phyloP scores from a whole-genome alignment of 2,888 invertebrate genomes.

The Drosophila suboccidentalis region DNA sequence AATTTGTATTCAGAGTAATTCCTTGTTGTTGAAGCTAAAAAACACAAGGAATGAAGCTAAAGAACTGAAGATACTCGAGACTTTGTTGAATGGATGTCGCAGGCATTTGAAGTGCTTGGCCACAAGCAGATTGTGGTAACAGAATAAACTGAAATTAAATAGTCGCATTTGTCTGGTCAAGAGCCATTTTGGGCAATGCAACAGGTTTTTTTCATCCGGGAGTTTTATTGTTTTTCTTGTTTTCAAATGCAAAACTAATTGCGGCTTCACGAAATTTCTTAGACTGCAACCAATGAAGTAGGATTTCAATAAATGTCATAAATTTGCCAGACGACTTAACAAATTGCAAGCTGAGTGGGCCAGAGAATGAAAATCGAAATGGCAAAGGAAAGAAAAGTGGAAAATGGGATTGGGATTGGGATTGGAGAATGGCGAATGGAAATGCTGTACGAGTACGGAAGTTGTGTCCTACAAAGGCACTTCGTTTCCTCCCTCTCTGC shows the following conservation, averaged over 20 bases:
- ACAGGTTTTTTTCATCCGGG: conserved; percentile 28
- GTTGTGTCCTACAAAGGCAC: conserved; percentile 28
- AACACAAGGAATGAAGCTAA: not conserved
- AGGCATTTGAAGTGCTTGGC: not conserved
- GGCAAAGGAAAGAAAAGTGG: conserved; percentile 7
- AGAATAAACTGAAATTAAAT: conserved; percentile 6
- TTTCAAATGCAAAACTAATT: conserved; percentile 45
- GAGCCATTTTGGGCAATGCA: conserved; percentile 13
- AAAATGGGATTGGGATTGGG: not conserved
- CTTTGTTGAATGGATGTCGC: not conserved
- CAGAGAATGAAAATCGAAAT: conserved; percentile 11
- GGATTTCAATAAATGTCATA: conserved; percentile 76
- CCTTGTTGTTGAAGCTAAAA: not conserved
- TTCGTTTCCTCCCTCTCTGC: not conserved
- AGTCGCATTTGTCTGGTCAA: not conserved
- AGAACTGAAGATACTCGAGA: not conserved
- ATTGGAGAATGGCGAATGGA: not conserved
- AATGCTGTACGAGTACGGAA: conserved; percentile 18
- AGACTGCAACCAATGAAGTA: conserved; percentile 20
- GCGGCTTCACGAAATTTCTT: conserved; percentile 24
- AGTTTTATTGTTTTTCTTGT: not conserved
- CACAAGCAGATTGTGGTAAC: not conserved
- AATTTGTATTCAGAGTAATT: not conserved
- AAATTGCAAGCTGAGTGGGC: conserved; percentile 49
- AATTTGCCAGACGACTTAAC: conserved; percentile 70